Evolutionary conservation across 2,113 vertebrate genomes (phyloP), one percentile per base, ranked within the genome.

Genomic region (Pedionomus torquatus): DNA sequence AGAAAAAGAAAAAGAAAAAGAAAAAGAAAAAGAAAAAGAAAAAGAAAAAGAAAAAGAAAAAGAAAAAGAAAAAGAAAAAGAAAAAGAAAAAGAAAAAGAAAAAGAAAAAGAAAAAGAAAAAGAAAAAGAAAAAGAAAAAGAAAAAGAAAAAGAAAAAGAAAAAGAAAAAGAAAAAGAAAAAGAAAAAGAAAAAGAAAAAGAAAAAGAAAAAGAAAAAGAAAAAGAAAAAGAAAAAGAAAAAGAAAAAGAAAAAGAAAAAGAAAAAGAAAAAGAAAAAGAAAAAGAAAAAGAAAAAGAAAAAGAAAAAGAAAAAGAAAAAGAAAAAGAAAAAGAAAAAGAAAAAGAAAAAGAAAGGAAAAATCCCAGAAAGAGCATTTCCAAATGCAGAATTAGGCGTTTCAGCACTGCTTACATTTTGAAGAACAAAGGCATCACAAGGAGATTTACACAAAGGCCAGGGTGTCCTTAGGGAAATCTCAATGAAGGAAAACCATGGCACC

Each of bases 391-490:
- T 39, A 60, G 46, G 77, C 91, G 37, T 84, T 80, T 83, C 49
- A 95, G 70, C n/a, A 63, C 58, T 85, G 51, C 54, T 63, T 91
- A 35, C 9, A 4, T 91, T 96, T 89, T 86, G 58, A 90, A 95
- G 83, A 91, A 95, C 86, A 92, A 90, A 91, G 39, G 16, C 72
- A 20, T 80, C 71, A 83, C 66, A 64, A 44, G 61, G 61, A 88
- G 87, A 74, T 91, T 89, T 91, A 52, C n/a, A 93, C 37, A 93
- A 96, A 95, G 51, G 30, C 74, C 77, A 74, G 35, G 23, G 48
- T 87, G 31, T 81, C 82, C 63, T 70, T 31, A 49, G 90, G 81
- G 91, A 95, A 91, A 95, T 86, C 49, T 81, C 64, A 58, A 2
- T 52, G 52, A 75, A 85, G 39, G 43, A 69, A 96, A 95, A 72